Conservation (phyloP, 2,797 vertebrate genomes). For the Streptopelia turtur region DNA sequence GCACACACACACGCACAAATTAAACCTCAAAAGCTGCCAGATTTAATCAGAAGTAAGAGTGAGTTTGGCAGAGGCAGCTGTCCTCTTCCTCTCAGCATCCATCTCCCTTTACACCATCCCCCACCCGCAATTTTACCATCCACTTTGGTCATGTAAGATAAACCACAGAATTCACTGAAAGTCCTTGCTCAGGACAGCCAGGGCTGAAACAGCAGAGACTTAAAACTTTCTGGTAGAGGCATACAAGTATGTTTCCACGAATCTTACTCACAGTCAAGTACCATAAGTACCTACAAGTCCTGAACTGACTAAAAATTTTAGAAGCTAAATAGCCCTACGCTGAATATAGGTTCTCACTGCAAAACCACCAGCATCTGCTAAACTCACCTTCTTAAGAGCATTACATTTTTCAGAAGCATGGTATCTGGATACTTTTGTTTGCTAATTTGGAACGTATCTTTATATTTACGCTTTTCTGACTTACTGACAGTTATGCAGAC, state of each 20-base stretch:
- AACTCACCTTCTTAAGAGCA: background rate
- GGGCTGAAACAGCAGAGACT: background rate
- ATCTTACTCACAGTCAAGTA: background rate
- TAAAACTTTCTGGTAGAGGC: background rate
- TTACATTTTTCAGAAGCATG: background rate
- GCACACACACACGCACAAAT: background rate
- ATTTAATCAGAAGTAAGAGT: background rate
- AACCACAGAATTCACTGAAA: background rate
- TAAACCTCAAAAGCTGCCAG: background rate
- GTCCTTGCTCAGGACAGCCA: background rate
- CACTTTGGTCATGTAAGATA: background rate
- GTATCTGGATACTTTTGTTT: background rate
- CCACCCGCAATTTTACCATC: background rate
- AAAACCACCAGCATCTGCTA: background rate
- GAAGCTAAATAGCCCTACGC: background rate
- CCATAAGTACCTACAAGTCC: background rate
- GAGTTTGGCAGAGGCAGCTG: background rate
- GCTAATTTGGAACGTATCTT: background rate
- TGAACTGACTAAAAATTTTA: background rate
- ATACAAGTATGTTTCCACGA: background rate
- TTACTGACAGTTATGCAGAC: background rate
- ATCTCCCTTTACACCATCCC: background rate
- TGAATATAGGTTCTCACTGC: background rate
- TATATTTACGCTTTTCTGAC: background rate
- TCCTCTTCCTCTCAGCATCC: background rate